Evolutionary conservation across 2,888 invertebrate genomes (phyloP).

Genomic region (Orthosia incerta): DNA sequence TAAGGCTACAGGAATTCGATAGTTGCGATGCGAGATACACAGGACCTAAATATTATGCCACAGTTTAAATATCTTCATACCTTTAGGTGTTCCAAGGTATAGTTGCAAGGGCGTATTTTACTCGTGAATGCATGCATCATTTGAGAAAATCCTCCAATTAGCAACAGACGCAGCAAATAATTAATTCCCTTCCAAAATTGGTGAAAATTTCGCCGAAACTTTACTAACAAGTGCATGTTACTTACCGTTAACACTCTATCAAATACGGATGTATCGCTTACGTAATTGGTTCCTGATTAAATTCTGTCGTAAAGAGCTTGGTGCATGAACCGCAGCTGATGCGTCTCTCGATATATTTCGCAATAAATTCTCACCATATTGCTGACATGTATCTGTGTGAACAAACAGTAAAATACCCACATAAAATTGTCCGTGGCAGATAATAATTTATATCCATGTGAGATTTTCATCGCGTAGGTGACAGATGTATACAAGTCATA

Average conservation of each 20-base stretch:
- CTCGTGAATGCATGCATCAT: too few relatives aligned
- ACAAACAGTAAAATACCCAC: conserved; percentile 31
- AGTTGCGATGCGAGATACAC: too few relatives aligned
- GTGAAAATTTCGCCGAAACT: background rate
- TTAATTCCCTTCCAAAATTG: conserved; percentile 5
- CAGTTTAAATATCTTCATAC: too few relatives aligned
- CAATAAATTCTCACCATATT: conserved; percentile 39
- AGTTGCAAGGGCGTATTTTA: too few relatives aligned
- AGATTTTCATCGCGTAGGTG: too few relatives aligned
- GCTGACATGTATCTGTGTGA: conserved; percentile 20
- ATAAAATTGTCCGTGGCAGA: background rate
- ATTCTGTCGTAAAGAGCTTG: conserved; percentile 71
- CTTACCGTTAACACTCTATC: conserved; percentile 10
- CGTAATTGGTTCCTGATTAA: conserved; percentile 74
- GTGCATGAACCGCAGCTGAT: conserved; percentile 73
- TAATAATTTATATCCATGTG: conserved; percentile 1
- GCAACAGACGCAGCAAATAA: background rate
- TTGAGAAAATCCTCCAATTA: background rate
- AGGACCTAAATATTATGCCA: too few relatives aligned
- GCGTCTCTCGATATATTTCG: conserved; percentile 61
- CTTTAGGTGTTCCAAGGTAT: too few relatives aligned
- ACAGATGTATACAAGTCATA: too few relatives aligned
- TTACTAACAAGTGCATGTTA: conserved; percentile 8
- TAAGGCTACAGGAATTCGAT: too few relatives aligned
- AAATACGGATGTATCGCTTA: conserved; percentile 42